phyloP scores from a whole-genome alignment of 2,113 vertebrate genomes.

The Protomyctophum bolini region DNA sequence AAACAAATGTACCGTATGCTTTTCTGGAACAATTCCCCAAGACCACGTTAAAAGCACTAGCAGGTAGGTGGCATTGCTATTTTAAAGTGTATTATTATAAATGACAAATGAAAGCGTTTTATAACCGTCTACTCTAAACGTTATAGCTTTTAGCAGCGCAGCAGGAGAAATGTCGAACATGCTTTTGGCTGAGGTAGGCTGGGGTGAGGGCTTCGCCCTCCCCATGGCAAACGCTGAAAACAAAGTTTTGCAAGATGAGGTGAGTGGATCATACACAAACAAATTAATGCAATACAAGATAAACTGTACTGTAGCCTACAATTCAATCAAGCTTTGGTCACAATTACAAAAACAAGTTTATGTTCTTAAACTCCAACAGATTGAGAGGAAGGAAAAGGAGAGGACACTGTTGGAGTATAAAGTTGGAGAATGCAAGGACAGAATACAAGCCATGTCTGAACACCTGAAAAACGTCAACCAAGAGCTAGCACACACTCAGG shows the following conservation, averaged over 20 bases:
- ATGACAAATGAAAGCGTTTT: background rate
- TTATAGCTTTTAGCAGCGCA: background rate
- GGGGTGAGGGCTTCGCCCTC: conserved; percentile 84
- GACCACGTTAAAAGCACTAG: too few relatives aligned
- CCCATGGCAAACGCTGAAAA: conserved; percentile 86
- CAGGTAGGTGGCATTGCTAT: too few relatives aligned
- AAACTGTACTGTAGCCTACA: too few relatives aligned
- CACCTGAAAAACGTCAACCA: conserved; percentile 84
- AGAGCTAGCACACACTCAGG: conserved; percentile 85
- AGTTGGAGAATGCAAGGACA: conserved; percentile 73
- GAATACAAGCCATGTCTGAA: conserved; percentile 73
- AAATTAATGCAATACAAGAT: too few relatives aligned
- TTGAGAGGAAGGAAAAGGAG: conserved; percentile 79
- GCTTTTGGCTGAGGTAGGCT: conserved; percentile 78
- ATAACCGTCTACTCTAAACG: background rate
- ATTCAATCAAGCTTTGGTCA: too few relatives aligned
- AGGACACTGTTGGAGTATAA: conserved; percentile 75
- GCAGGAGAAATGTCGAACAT: conserved; percentile 47
- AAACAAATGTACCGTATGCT: too few relatives aligned
- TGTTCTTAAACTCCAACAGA: conserved; percentile 63
- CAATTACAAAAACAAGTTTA: background rate
- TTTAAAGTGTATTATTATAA: too few relatives aligned
- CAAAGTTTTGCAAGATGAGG: conserved; percentile 82
- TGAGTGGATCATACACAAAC: conserved; percentile 58
- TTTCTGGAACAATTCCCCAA: too few relatives aligned